These are phyloP conservation scores for Leptodactylus fallax DNA, from an alignment of 2,797 vertebrate species.

Conservation along the genomic window DNA sequence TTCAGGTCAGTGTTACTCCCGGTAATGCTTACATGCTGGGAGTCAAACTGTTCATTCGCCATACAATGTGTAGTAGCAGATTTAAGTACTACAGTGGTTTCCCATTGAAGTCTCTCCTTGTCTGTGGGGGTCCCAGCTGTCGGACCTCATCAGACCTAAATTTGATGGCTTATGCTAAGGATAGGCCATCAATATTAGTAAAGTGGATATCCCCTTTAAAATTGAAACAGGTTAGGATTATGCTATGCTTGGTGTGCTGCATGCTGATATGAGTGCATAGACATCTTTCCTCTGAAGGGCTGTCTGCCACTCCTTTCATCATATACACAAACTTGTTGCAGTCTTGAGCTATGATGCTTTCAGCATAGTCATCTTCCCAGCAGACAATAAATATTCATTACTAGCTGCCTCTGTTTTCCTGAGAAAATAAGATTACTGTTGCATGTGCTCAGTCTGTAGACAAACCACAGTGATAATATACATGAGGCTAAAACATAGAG, in stretches of 20 bases:
- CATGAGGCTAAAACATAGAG: conserved; percentile 43
- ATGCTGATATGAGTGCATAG: not conserved
- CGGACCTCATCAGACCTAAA: no score
- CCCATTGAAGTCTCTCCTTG: no score
- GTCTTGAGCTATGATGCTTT: conserved; percentile 22
- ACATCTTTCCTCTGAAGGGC: not conserved
- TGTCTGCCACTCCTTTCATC: not conserved
- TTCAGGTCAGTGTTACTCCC: no score
- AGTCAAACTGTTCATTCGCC: no score
- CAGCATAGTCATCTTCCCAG: conserved; percentile 29
- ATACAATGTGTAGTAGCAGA: no score
- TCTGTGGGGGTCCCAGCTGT: no score
- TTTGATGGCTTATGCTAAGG: no score
- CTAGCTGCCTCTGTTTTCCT: conserved; percentile 20
- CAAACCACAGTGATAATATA: conserved; percentile 44
- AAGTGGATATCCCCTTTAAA: no score
- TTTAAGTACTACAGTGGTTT: no score
- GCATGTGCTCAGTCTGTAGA: conserved; percentile 44
- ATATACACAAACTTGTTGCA: not conserved
- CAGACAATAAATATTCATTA: conserved; percentile 56
- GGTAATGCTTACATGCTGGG: no score
- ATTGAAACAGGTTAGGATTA: not conserved
- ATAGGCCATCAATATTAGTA: no score
- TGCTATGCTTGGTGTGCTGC: not conserved
- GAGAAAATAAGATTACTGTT: conserved; percentile 48